These are phyloP conservation scores for Patella caerulea DNA, from an alignment of 2,888 invertebrate species.

Conservation along the genomic window DNA sequence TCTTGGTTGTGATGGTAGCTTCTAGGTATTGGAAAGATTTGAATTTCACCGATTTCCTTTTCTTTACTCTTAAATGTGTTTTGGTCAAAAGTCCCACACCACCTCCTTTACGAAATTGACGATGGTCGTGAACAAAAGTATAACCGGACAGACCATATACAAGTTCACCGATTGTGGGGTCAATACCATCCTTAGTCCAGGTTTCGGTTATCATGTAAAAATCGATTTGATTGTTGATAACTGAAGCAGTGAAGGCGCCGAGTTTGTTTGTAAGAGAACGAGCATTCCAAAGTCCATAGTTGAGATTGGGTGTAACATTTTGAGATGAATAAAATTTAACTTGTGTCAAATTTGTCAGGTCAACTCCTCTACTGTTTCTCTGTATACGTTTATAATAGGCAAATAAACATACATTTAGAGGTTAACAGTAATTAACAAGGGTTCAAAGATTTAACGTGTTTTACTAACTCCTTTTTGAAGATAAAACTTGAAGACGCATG, in stretches of 20 bases:
- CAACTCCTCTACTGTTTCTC: too few relatives aligned
- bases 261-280: background rate
- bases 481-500: too few relatives aligned
- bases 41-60: background rate
- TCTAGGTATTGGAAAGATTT: background rate
- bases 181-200: background rate
- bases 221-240: conserved; percentile 26
- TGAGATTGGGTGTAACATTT: background rate
- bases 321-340: background rate
- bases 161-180: conserved; percentile 1
- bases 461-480: too few relatives aligned
- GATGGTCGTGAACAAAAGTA: background rate
- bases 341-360: background rate
- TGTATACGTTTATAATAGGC: too few relatives aligned
- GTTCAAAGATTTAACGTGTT: too few relatives aligned
- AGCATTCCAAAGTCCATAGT: background rate
- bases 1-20: background rate
- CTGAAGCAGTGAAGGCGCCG: too few relatives aligned
- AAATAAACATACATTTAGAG: too few relatives aligned
- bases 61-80: background rate
- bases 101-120: background rate
- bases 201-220: conserved; percentile 1
- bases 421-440: too few relatives aligned
- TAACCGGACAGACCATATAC: background rate
- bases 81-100: background rate